These are phyloP conservation scores for Papilio elwesi DNA, from an alignment of 2,888 invertebrate genomes.

Conservation along the genomic window DNA sequence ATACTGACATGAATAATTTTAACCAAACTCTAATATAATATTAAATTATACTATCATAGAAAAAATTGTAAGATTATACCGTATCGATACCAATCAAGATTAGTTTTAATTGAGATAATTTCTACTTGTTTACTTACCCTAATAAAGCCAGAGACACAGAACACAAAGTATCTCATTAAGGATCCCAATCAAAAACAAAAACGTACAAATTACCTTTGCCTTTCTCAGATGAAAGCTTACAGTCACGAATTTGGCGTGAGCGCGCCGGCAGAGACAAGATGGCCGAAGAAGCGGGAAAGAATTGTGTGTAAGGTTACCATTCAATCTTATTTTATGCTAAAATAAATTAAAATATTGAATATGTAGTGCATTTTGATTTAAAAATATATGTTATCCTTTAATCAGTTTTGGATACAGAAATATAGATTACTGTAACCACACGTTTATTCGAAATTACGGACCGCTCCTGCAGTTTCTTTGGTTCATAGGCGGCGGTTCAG, in stretches of 20 bases:
- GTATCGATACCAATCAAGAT: background rate
- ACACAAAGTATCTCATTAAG: conserved; percentile 40
- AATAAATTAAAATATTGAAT: background rate
- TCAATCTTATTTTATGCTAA: background rate
- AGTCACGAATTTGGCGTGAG: conserved; percentile 72
- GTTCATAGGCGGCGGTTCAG: no score
- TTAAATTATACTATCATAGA: no score
- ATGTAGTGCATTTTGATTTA: background rate
- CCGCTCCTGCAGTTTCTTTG: no score
- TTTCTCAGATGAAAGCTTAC: conserved; percentile 64
- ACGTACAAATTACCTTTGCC: conserved; percentile 58
- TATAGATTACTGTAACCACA: no score
- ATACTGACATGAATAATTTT: no score
- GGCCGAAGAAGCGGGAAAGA: conserved; percentile 44
- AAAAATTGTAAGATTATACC: no score
- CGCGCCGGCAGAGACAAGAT: conserved; percentile 46
- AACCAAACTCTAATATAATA: no score
- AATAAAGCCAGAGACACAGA: conserved; percentile 1
- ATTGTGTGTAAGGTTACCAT: conserved; percentile 28
- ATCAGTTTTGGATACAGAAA: no score
- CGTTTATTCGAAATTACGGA: no score
- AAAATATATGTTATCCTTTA: background rate
- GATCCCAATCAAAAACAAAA: conserved; percentile 57
- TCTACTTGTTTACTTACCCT: background rate
- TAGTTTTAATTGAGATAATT: no score